phyloP scores from a whole-genome alignment of 2,888 invertebrate species.

The Drosophila cracens region DNA sequence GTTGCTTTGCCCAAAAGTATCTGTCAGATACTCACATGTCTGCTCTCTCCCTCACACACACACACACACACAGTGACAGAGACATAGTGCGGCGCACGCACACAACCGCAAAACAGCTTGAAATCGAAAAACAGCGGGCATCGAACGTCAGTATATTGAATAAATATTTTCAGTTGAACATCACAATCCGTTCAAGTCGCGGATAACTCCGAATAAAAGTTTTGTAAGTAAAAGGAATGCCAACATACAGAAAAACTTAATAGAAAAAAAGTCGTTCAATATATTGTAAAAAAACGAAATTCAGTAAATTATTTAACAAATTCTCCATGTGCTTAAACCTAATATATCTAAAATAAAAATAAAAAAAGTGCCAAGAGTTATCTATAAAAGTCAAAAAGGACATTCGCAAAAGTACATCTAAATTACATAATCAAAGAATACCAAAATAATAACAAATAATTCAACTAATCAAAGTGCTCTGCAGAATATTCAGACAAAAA shows the following conservation, averaged over 20 bases:
- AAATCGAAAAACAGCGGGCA: constrained; percentile 77
- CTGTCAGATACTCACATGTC: constrained; percentile 45
- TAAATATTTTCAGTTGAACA: constrained; percentile 86
- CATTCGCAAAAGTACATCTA: constrained; percentile 12
- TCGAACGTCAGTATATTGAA: constrained; percentile 84
- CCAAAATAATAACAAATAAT: constrained; percentile 12
- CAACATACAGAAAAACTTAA: constrained; percentile 19
- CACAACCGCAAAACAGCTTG: constrained; percentile 54
- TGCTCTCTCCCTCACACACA: constrained; percentile 38
- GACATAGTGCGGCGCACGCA: constrained; percentile 26
- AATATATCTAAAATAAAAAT: background rate
- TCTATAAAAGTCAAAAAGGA: constrained; percentile 26
- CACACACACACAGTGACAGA: constrained; percentile 29
- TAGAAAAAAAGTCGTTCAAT: constrained; percentile 5
- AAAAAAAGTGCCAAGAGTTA: constrained; percentile 24
- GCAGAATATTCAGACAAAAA: constrained; percentile 25
- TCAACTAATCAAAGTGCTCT: constrained; percentile 45
- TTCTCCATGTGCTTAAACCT: constrained; percentile 10
- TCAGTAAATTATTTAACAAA: constrained; percentile 13
- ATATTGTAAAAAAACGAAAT: constrained; percentile 6
- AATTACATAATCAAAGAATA: constrained; percentile 54
- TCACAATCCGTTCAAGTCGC: constrained; percentile 86
- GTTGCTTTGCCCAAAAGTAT: constrained; percentile 56
- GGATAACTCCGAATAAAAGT: constrained; percentile 85
- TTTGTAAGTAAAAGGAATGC: constrained; percentile 83